Conservation (phyloP, 2,888 invertebrate species). For the Folsomia manolachei region DNA sequence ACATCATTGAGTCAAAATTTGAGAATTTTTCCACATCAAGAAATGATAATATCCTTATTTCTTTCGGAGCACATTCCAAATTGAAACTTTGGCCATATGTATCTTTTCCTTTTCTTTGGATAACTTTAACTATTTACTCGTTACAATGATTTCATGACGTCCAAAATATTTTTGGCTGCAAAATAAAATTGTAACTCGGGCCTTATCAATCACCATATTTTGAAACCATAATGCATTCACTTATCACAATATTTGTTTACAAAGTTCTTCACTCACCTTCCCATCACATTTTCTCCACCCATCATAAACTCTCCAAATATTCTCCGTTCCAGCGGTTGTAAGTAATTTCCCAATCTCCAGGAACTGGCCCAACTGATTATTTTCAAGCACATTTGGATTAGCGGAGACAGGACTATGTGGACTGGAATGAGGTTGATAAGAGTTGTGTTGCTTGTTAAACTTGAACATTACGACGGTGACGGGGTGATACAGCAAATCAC, state of each 20-base stretch:
- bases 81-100: no score
- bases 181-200: no score
- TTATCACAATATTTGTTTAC: no score
- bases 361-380: conserved; percentile 74
- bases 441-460: conserved; percentile 33
- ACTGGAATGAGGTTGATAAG: neutral
- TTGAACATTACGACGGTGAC: conserved; percentile 35
- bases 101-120: neutral
- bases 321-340: conserved; percentile 79
- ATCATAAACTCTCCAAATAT: conserved; percentile 88
- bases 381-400: conserved; percentile 52
- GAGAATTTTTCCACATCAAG: neutral
- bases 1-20: neutral
- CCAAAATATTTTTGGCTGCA: no score
- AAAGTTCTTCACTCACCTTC: conserved; percentile 65
- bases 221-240: no score
- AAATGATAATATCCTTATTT: neutral
- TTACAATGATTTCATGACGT: no score
- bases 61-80: neutral
- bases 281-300: conserved; percentile 83
- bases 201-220: no score
- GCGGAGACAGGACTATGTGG: conserved; percentile 6
- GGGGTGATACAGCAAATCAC: no score
- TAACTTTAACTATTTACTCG: no score
- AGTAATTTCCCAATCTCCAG: conserved; percentile 81